Evolutionary conservation across 2,797 vertebrate species (phyloP).

Genomic region (Melanotaenia nigrans): DNA sequence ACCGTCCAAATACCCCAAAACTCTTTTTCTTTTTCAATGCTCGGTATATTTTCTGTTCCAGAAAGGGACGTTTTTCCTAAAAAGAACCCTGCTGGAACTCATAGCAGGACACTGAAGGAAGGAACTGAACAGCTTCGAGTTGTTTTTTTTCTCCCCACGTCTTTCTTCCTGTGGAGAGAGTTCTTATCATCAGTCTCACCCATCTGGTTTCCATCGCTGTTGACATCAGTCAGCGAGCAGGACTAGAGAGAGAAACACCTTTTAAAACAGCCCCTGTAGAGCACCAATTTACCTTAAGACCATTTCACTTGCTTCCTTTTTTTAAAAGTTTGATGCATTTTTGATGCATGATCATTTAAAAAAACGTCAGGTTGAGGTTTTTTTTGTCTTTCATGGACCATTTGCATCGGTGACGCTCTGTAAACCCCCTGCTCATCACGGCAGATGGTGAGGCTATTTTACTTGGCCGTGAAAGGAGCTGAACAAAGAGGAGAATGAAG

Average conservation of each 20-base stretch:
- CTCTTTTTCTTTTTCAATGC: background rate
- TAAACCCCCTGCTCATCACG: slow-evolving; percentile 32
- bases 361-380: too few relatives aligned
- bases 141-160: slow-evolving; percentile 31
- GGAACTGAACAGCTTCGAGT: slow-evolving; percentile 43
- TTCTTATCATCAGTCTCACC: slow-evolving; percentile 65
- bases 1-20: background rate
- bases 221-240: slow-evolving; percentile 51
- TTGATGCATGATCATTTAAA: too few relatives aligned
- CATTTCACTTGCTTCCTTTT: background rate
- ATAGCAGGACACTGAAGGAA: slow-evolving; percentile 28
- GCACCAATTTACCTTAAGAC: slow-evolving; percentile 14
- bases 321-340: background rate
- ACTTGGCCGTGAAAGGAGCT: slow-evolving; percentile 26
- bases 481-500: background rate
- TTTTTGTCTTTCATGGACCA: slow-evolving; percentile 28
- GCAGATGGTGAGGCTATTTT: slow-evolving; percentile 59
- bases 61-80: background rate
- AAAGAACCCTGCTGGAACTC: slow-evolving; percentile 29
- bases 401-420: slow-evolving; percentile 26
- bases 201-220: slow-evolving; percentile 73
- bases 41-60: background rate
- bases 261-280: slow-evolving; percentile 26
- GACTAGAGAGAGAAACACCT: slow-evolving; percentile 21
- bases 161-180: slow-evolving; percentile 30